Evolutionary conservation across 1,140 invertebrate species (phyloP), one percentile per base, ranked within the genome.

Genomic region (Drosophila oshimai): DNA sequence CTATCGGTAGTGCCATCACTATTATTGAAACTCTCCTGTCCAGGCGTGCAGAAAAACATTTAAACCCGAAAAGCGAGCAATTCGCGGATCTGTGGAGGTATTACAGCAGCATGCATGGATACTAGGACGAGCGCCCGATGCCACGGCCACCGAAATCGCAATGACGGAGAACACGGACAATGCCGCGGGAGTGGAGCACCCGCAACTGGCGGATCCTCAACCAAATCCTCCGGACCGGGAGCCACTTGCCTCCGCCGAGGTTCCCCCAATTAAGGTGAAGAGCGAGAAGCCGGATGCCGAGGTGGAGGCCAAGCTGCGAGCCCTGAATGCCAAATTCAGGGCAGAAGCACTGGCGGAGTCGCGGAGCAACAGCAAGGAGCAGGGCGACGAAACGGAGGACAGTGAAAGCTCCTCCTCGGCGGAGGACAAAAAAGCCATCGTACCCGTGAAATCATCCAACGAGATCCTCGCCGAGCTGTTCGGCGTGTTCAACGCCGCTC

Each of bases 391-490:
- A 6, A 39, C 61, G 4, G 61, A 65, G 0, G 33, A 49, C 12
- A 65, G 60, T 6, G 61, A 41, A 0, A 61, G 24, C 15, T 65
- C 55, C 10, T 74, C 67, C 4, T 60, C 65, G 0, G 41, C 22
- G 17, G 81, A 84, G 1, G 87, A 90, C 70, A 93, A 92, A 42
- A 89, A 86, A 57, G 90, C 84, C 58, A 91, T 92, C 46, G 90
- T 89, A 13, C 90, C 91, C 2, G 90, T 90, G 1, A 95, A 95
- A 78, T 94, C 95, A 3, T 96, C 95, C 0, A 95, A 94, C 88
- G 95, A 96, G 88, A 96, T 96, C 77, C 91, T 96, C 5, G 95
- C 95, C 0, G 95, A 96, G 90, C 91, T 96, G 0, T 96, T 96
- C 75, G 93, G 94, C 45, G 95, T 94, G 4, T 90, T 90, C 17